A percentile compares a stretch with the other conserved stretches of the same genome.
Evolutionary conservation across 30 jellyfish, hydroid and myxozoan genomes (phyloP).

Genomic region (Nemopilema nomurai): DNA sequence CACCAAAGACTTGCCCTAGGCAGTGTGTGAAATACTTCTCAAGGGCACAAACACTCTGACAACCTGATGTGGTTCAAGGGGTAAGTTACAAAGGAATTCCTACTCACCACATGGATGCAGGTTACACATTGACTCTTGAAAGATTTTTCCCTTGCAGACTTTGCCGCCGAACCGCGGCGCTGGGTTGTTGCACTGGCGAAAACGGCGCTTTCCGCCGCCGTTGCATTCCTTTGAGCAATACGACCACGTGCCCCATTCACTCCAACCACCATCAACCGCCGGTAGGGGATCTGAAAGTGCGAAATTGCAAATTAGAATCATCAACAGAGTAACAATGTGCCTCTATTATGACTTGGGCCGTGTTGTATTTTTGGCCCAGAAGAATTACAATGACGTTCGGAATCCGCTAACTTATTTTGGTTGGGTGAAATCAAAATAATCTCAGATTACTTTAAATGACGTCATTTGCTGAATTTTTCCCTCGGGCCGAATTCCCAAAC

Average conservation of each 20-base stretch:
- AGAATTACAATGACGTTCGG: too few relatives aligned
- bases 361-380: too few relatives aligned
- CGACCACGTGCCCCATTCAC: slow-evolving; percentile 87
- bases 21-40: not conserved
- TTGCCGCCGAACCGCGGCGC: slow-evolving; percentile 86
- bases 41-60: not conserved
- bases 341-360: too few relatives aligned
- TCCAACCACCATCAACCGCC: slow-evolving; percentile 84
- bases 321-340: too few relatives aligned
- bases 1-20: too few relatives aligned
- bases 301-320: too few relatives aligned
- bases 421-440: too few relatives aligned
- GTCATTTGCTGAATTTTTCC: too few relatives aligned
- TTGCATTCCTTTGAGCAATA: slow-evolving; percentile 88
- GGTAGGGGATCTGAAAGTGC: slow-evolving; percentile 11
- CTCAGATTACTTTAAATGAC: too few relatives aligned
- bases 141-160: slow-evolving; percentile 71
- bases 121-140: slow-evolving; percentile 73
- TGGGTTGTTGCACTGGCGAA: slow-evolving; percentile 89
- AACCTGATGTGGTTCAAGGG: not conserved
- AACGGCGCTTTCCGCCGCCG: slow-evolving; percentile 84
- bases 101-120: slow-evolving; percentile 81
- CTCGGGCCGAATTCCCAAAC: too few relatives aligned
- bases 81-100: not conserved
- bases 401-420: too few relatives aligned